Evolutionary conservation across 2,113 vertebrate species (phyloP).

Genomic region (Rhizomys pruinosus): DNA sequence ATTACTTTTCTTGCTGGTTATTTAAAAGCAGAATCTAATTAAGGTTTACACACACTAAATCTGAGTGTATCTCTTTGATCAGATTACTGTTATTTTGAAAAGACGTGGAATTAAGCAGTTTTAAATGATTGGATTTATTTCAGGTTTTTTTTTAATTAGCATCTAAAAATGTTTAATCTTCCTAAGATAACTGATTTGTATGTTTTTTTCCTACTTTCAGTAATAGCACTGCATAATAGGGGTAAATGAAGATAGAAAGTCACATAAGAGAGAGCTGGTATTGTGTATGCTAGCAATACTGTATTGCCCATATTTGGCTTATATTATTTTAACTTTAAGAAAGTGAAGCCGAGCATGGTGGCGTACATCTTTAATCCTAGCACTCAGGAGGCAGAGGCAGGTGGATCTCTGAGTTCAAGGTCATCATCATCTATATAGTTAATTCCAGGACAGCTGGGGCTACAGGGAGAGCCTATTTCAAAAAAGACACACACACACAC

Average conservation of each 20-base stretch:
- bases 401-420: no score
- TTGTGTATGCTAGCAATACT: slow-evolving; percentile 58
- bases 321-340: slow-evolving; percentile 57
- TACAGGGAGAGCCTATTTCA: no score
- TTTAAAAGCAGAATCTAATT: slow-evolving; percentile 47
- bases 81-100: slow-evolving; percentile 42
- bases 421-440: no score
- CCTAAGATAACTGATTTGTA: slow-evolving; percentile 17
- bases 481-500: no score
- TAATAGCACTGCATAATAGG: slow-evolving; percentile 16
- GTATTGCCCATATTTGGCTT: slow-evolving; percentile 58
- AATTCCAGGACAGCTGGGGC: no score
- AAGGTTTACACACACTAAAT: slow-evolving; percentile 20
- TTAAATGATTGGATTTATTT: slow-evolving; percentile 45
- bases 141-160: slow-evolving; percentile 52
- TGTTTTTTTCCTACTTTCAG: slow-evolving; percentile 42
- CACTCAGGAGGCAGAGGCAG: no score
- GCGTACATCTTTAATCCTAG: no score
- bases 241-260: slow-evolving; percentile 56
- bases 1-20: slow-evolving; percentile 50
- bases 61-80: slow-evolving; percentile 40
- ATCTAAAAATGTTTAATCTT: slow-evolving; percentile 11
- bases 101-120: slow-evolving; percentile 48
- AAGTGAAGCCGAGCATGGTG: no score
- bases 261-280: slow-evolving; percentile 47